Percentiles rank a stretch among this genome's conserved stretches.
Conservation (phyloP, 2,113 vertebrate genomes). For the Carettochelys insculpta region DNA sequence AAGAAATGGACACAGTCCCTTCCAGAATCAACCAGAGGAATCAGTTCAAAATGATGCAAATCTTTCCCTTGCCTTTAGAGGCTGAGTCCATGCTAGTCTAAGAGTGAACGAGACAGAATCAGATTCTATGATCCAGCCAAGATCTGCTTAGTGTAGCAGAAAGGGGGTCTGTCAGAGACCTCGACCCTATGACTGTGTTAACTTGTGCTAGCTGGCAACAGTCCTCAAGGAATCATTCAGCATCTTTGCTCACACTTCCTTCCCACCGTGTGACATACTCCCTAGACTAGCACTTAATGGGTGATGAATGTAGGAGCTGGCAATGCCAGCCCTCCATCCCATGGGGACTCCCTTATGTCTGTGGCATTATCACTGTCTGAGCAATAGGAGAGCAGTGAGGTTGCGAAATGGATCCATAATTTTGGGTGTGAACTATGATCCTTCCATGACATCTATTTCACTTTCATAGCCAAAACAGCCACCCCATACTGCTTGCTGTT, state of each 20-base stretch:
- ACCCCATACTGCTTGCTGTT: constrained; percentile 14
- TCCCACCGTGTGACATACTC: not conserved
- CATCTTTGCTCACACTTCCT: not conserved
- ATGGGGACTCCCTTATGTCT: not conserved
- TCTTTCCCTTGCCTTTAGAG: not conserved
- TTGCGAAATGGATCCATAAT: not conserved
- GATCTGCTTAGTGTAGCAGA: not conserved
- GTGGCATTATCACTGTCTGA: not conserved
- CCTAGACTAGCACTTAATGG: not conserved
- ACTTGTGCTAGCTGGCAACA: not conserved
- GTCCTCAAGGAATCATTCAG: not conserved
- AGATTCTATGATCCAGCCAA: not conserved
- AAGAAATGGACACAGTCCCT: not conserved
- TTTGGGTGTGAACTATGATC: not conserved
- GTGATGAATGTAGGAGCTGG: not conserved
- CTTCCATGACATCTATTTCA: constrained; percentile 1
- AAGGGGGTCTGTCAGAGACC: not conserved
- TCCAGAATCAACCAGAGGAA: not conserved
- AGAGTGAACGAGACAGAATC: not conserved
- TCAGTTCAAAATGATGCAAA: not conserved
- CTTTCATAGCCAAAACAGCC: not conserved
- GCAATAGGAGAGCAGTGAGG: not conserved
- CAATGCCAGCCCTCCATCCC: not conserved
- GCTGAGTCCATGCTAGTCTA: not conserved
- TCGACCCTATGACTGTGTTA: not conserved